Conservation (phyloP, 2,797 vertebrate genomes). For the Austrolebias charrua region DNA sequence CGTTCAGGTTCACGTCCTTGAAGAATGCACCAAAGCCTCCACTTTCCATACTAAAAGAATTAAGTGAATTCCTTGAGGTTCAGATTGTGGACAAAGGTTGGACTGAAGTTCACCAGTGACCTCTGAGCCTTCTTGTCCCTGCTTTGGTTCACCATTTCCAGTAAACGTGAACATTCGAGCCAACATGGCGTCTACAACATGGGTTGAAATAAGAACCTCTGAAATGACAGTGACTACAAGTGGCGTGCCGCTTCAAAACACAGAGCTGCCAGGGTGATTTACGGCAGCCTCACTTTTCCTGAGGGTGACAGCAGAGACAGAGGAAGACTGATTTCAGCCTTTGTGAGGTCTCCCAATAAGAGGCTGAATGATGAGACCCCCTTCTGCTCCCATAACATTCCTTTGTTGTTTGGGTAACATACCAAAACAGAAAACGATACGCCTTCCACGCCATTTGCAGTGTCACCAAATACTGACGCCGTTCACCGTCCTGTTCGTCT, state of each 20-base stretch:
- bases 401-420: slow-evolving; percentile 77
- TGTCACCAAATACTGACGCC: slow-evolving; percentile 67
- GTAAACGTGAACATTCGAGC: slow-evolving; percentile 52
- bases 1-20: slow-evolving; percentile 65
- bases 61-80: slow-evolving; percentile 67
- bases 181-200: slow-evolving; percentile 50
- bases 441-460: slow-evolving; percentile 57
- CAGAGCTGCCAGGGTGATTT: slow-evolving; percentile 80
- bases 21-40: slow-evolving; percentile 71
- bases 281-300: slow-evolving; percentile 72
- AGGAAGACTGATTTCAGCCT: slow-evolving; percentile 69
- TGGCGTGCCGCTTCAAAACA: slow-evolving; percentile 73
- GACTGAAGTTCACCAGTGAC: slow-evolving; percentile 51
- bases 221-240: slow-evolving; percentile 69
- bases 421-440: slow-evolving; percentile 71
- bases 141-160: slow-evolving; percentile 47
- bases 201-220: slow-evolving; percentile 68
- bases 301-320: slow-evolving; percentile 74
- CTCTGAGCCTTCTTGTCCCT: slow-evolving; percentile 29
- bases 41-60: slow-evolving; percentile 69
- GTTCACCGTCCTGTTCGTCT: slow-evolving; percentile 14
- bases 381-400: slow-evolving; percentile 77
- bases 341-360: slow-evolving; percentile 77
- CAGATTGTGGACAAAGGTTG: slow-evolving; percentile 70
- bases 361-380: slow-evolving; percentile 73